These are phyloP conservation scores for Pygmarrhopalites habei DNA, from an alignment of 1,140 invertebrate genomes.

Conservation along the genomic window DNA sequence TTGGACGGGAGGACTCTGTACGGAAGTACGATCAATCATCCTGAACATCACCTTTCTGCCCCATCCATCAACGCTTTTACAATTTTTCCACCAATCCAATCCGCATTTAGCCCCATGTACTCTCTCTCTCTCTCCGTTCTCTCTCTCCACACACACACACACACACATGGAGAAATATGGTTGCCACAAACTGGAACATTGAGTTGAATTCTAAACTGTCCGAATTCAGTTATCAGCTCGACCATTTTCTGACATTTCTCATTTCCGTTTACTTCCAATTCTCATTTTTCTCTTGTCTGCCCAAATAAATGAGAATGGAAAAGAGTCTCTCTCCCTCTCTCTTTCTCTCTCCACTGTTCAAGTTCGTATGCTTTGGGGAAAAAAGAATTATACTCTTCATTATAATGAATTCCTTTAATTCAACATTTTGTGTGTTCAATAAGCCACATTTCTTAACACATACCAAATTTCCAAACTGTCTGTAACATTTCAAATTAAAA, in stretches of 20 bases:
- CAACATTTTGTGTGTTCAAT: too few relatives aligned
- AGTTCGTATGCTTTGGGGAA: too few relatives aligned
- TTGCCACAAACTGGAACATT: not conserved
- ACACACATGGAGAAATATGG: too few relatives aligned
- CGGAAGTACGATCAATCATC: constrained; percentile 20
- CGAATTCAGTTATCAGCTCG: not conserved
- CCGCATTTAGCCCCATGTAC: not conserved
- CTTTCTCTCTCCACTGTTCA: too few relatives aligned
- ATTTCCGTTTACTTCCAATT: constrained; percentile 6
- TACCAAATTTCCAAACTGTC: too few relatives aligned
- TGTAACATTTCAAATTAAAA: too few relatives aligned
- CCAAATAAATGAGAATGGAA: constrained; percentile 9
- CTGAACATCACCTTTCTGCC: constrained; percentile 11
- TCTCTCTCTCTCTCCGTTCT: not conserved
- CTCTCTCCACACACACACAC: not conserved
- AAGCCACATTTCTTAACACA: too few relatives aligned
- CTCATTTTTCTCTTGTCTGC: constrained; percentile 3
- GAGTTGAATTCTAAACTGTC: not conserved
- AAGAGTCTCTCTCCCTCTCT: too few relatives aligned
- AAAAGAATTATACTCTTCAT: too few relatives aligned
- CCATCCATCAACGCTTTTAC: constrained; percentile 13
- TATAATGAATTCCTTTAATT: too few relatives aligned
- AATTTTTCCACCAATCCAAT: constrained; percentile 18
- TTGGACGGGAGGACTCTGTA: constrained; percentile 6
- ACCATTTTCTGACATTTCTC: not conserved